These are phyloP conservation scores for Agapornis roseicollis DNA, from an alignment of 2,113 vertebrate species.

Conservation along the genomic window DNA sequence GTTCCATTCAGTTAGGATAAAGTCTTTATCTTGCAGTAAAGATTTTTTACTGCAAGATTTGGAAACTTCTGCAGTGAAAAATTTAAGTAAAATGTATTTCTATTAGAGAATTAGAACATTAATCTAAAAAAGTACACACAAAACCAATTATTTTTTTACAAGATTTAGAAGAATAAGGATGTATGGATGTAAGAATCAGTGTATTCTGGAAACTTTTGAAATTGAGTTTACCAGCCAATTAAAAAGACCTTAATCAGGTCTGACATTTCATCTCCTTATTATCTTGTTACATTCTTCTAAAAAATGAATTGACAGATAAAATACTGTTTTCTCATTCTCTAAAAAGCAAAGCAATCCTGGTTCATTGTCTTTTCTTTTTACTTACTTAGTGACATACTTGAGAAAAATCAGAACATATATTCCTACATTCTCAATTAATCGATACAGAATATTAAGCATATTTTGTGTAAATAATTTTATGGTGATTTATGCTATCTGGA, in stretches of 20 bases:
- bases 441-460: background rate
- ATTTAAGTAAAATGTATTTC: slow-evolving; percentile 47
- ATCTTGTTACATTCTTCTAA: slow-evolving; percentile 58
- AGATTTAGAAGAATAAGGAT: slow-evolving; percentile 53
- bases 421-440: background rate
- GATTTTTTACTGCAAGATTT: too few species aligned
- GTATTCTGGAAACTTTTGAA: slow-evolving; percentile 58
- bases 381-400: background rate
- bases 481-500: background rate
- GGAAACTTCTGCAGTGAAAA: slow-evolving; percentile 13
- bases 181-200: slow-evolving; percentile 19
- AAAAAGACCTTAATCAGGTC: slow-evolving; percentile 70
- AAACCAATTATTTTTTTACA: slow-evolving; percentile 52
- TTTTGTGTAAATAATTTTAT: background rate
- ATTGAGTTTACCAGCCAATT: slow-evolving; percentile 62
- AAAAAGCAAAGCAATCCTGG: background rate
- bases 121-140: slow-evolving; percentile 24
- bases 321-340: slow-evolving; percentile 64
- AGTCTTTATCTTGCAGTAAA: slow-evolving; percentile 12
- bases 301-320: slow-evolving; percentile 62
- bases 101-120: slow-evolving; percentile 42
- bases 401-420: background rate
- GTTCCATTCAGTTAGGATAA: background rate
- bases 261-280: slow-evolving; percentile 73
- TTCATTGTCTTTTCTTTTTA: slow-evolving; percentile 27